phyloP scores from a whole-genome alignment of 2,888 invertebrate species.

The Mallateleia sp. region DNA sequence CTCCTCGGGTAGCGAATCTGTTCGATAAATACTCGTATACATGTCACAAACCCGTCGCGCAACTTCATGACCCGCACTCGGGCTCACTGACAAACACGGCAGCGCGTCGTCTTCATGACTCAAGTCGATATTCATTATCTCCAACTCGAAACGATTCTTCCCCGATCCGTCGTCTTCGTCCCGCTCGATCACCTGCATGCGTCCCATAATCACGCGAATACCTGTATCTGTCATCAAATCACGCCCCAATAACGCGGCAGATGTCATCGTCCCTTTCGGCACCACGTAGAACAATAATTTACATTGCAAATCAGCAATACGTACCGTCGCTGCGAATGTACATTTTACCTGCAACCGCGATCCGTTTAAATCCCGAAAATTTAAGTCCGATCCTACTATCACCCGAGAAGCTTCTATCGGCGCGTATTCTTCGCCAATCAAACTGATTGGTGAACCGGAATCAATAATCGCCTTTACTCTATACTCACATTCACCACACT shows the following conservation, averaged over 20 bases:
- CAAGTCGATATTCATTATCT: background rate
- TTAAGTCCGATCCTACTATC: background rate
- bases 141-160: background rate
- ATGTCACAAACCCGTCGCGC: background rate
- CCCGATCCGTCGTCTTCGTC: background rate
- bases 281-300: constrained; percentile 1
- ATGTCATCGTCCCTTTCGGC: background rate
- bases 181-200: background rate
- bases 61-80: background rate
- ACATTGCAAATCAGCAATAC: background rate
- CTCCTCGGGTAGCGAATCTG: background rate
- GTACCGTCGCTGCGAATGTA: background rate
- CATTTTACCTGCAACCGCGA: background rate
- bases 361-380: background rate
- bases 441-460: constrained; percentile 1
- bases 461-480: background rate
- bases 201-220: background rate
- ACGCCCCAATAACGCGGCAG: constrained; percentile 4
- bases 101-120: background rate
- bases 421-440: background rate
- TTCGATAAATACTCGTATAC: background rate
- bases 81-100: background rate
- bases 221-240: background rate
- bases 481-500: constrained; percentile 14
- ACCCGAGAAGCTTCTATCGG: background rate